Percentiles rank a stretch among this genome's conserved stretches.
These are phyloP conservation scores for Drosophila micromelanica DNA, from an alignment of 1,140 invertebrate species.

Conservation along the genomic window DNA sequence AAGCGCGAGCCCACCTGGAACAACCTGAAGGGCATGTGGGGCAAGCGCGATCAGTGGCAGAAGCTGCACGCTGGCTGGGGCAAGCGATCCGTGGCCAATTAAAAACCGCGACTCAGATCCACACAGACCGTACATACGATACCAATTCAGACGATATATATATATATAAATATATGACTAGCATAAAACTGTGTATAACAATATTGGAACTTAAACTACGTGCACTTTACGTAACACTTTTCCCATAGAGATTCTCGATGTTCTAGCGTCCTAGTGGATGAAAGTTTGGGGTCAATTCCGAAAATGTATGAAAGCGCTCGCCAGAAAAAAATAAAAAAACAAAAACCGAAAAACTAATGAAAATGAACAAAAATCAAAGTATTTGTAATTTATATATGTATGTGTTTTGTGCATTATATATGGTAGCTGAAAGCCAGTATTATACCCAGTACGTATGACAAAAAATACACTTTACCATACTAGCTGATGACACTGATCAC, in stretches of 20 bases:
- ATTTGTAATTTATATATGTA: conserved; percentile 22
- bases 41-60: conserved; percentile 86
- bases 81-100: conserved; percentile 63
- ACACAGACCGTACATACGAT: conserved; percentile 9
- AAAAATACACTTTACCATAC: neutral
- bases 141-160: conserved; percentile 8
- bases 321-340: conserved; percentile 14
- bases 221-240: conserved; percentile 30
- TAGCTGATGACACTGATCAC: neutral
- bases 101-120: conserved; percentile 22
- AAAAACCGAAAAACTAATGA: conserved; percentile 11
- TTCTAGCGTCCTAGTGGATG: conserved; percentile 35
- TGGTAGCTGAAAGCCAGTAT: conserved; percentile 34
- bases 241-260: conserved; percentile 34
- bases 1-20: conserved; percentile 90
- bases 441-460: conserved; percentile 22
- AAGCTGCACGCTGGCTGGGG: conserved; percentile 80
- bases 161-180: conserved; percentile 8
- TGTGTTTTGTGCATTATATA: conserved; percentile 2
- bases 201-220: conserved; percentile 24
- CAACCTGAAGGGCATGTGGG: conserved; percentile 90
- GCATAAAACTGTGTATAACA: conserved; percentile 57
- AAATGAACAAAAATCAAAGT: conserved; percentile 12
- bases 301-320: conserved; percentile 83
- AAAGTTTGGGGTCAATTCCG: conserved; percentile 66